Evolutionary conservation across 2,113 vertebrate genomes (phyloP).

Genomic region (Manacus vitellinus): DNA sequence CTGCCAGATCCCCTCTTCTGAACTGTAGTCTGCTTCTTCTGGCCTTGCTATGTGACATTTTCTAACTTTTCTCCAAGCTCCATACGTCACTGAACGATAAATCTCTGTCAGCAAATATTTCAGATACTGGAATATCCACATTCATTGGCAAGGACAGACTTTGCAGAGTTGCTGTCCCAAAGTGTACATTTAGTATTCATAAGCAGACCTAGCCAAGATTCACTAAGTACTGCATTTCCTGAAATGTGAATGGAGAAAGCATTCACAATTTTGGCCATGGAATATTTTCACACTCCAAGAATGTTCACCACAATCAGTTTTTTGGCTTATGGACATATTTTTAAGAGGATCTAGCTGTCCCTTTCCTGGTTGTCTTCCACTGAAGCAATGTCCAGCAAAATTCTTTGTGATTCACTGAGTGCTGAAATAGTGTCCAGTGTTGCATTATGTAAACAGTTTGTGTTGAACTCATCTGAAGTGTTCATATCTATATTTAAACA

Average conservation of each 20-base stretch:
- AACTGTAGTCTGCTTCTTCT: not conserved
- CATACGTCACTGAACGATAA: rapidly evolving
- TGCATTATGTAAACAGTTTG: not conserved
- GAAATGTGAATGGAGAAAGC: not conserved
- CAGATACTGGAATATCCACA: not conserved
- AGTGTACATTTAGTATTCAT: not conserved
- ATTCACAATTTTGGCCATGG: not conserved
- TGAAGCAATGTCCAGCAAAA: not conserved
- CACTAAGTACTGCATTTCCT: not conserved
- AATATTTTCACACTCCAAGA: not conserved
- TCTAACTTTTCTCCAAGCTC: not conserved
- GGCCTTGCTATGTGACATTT: not conserved
- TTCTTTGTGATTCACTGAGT: not conserved
- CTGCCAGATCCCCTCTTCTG: not conserved
- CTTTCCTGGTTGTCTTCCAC: not conserved
- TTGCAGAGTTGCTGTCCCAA: not conserved
- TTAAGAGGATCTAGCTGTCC: not conserved
- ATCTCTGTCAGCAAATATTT: not conserved
- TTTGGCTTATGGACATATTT: not conserved
- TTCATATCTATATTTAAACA: not conserved
- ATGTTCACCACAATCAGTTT: not conserved
- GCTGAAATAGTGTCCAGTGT: not conserved
- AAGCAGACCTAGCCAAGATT: not conserved
- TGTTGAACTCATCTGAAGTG: not conserved
- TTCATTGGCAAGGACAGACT: not conserved